Conservation (phyloP, 2,888 invertebrate species). For the Melanotus villosus region DNA sequence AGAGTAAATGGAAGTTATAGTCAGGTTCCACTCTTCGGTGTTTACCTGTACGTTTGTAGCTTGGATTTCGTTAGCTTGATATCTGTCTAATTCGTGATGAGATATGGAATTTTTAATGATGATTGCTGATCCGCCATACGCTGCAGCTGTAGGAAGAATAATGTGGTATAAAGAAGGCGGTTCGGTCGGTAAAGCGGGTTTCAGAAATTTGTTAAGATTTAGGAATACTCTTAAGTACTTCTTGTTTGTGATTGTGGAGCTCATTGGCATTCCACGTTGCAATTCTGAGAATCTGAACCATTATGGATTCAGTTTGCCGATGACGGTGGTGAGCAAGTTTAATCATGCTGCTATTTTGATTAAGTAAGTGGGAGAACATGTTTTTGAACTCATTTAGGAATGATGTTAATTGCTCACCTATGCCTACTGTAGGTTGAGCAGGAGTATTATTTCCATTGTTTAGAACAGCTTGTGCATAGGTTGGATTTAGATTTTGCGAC, state of each 20-base stretch:
- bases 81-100: background rate
- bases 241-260: background rate
- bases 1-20: background rate
- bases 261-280: background rate
- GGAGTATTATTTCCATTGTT: constrained; percentile 45
- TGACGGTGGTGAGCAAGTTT: constrained; percentile 12
- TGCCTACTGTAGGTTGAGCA: background rate
- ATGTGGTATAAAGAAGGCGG: constrained; percentile 1
- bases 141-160: background rate
- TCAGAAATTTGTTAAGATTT: background rate
- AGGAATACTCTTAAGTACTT: too few species aligned
- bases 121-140: background rate
- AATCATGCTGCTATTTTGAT: constrained; percentile 21
- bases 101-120: too few species aligned
- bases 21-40: too few species aligned
- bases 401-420: background rate
- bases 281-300: constrained; percentile 2
- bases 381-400: constrained; percentile 8
- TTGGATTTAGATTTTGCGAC: too few species aligned
- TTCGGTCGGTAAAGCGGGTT: background rate
- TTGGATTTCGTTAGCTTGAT: constrained; percentile 8
- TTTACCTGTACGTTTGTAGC: too few species aligned
- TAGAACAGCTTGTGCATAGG: too few species aligned
- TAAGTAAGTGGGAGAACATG: constrained; percentile 3
- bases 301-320: background rate